Evolutionary conservation across 2,797 vertebrate species (phyloP).

Genomic region (Tolypeutes matacus): DNA sequence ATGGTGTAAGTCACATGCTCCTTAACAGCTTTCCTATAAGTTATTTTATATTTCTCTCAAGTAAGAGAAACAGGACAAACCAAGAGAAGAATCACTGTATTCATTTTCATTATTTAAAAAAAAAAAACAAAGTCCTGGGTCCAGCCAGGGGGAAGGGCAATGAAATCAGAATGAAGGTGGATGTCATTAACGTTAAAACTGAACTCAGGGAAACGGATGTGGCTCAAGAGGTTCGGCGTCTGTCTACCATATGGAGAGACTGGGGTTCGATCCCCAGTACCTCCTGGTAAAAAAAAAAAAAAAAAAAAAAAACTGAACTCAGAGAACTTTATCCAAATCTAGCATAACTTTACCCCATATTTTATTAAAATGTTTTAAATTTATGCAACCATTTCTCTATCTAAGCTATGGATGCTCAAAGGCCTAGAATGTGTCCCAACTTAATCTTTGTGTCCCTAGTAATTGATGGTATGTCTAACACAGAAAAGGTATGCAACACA

Average conservation of each 20-base stretch:
- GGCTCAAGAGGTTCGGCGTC: no score
- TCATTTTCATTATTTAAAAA: not conserved
- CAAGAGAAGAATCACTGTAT: not conserved
- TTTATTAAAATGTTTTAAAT: conserved; percentile 8
- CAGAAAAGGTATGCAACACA: conserved; percentile 14
- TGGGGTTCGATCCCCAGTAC: no score
- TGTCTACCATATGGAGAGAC: no score
- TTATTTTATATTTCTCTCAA: not conserved
- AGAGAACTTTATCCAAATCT: not conserved
- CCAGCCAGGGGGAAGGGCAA: not conserved
- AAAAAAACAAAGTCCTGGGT: not conserved
- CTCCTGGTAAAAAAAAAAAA: no score
- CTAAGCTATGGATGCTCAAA: not conserved
- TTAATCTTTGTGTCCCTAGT: not conserved
- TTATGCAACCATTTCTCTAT: not conserved
- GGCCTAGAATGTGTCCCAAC: not conserved
- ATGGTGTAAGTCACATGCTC: not conserved
- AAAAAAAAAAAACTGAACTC: not conserved
- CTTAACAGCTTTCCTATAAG: not conserved
- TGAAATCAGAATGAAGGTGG: not conserved
- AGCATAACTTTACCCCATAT: not conserved
- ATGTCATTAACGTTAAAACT: not conserved
- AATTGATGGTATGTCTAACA: not conserved
- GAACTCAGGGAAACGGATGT: not conserved
- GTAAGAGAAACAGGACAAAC: not conserved